These are phyloP conservation scores for Sphecodes monilicornis DNA, from an alignment of 2,888 invertebrate species.

Conservation along the genomic window DNA sequence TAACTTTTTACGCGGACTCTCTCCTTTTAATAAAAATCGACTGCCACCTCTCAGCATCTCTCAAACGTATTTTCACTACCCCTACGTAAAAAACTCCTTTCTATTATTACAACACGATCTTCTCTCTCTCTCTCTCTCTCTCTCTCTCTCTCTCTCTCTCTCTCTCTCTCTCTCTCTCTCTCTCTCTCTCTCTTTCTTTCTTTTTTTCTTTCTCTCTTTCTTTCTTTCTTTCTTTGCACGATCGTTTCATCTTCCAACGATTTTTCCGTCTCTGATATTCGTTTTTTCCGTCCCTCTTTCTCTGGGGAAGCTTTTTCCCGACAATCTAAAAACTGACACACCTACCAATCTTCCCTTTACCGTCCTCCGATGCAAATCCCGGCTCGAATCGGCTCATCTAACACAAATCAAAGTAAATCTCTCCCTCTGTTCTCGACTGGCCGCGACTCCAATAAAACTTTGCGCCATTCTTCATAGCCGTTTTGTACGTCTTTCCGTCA, in stretches of 20 bases:
- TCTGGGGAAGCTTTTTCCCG: background rate
- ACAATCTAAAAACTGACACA: constrained; percentile 3
- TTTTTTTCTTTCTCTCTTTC: too few species aligned
- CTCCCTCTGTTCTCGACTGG: constrained; percentile 8
- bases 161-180: background rate
- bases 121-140: background rate
- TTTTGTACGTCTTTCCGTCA: background rate
- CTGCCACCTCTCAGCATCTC: background rate
- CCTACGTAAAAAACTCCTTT: background rate
- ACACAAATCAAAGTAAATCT: constrained; percentile 15
- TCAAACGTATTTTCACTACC: background rate
- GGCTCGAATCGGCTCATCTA: background rate
- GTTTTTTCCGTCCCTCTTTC: background rate
- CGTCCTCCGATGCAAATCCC: background rate
- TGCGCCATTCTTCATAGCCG: background rate
- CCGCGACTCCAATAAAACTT: constrained; percentile 17
- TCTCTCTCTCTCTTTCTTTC: background rate
- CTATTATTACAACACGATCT: background rate
- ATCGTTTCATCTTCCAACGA: too few species aligned
- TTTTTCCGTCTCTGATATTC: too few species aligned
- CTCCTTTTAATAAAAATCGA: background rate
- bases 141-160: too few species aligned
- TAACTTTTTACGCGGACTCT: background rate
- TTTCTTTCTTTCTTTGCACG: background rate
- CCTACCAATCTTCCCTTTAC: background rate